phyloP scores from a whole-genome alignment of 2,888 invertebrate species.

The Candidula unifasciata region DNA sequence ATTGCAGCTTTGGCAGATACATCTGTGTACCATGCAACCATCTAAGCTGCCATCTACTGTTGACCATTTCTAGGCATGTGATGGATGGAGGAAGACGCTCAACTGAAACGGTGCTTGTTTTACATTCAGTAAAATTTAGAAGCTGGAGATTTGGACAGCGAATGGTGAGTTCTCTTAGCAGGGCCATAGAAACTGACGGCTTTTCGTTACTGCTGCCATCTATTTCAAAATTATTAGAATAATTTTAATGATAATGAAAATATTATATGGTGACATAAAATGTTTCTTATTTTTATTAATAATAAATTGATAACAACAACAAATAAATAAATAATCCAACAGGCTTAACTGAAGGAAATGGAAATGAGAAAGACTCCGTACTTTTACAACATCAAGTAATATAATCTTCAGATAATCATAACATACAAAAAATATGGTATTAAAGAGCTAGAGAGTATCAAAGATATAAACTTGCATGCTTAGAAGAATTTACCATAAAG shows the following conservation, averaged over 20 bases:
- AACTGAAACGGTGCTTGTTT: conserved; percentile 59
- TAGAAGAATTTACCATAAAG: too few relatives aligned
- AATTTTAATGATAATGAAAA: neutral
- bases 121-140: conserved; percentile 61
- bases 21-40: conserved; percentile 62
- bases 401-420: too few relatives aligned
- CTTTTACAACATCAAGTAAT: too few relatives aligned
- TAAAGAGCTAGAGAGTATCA: too few relatives aligned
- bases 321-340: too few relatives aligned
- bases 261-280: too few relatives aligned
- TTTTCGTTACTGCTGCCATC: conserved; percentile 61
- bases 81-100: conserved; percentile 61
- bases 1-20: conserved; percentile 58
- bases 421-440: too few relatives aligned
- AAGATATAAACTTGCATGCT: too few relatives aligned
- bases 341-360: too few relatives aligned
- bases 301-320: too few relatives aligned
- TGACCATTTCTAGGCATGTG: conserved; percentile 56
- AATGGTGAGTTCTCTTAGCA: conserved; percentile 66
- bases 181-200: conserved; percentile 67
- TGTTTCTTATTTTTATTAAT: too few relatives aligned
- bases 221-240: neutral
- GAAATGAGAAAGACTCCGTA: too few relatives aligned
- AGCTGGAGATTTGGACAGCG: conserved; percentile 68
- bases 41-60: conserved; percentile 62